Conservation (phyloP, 2,797 vertebrate species). For the Dendrocincla fuliginosa region DNA sequence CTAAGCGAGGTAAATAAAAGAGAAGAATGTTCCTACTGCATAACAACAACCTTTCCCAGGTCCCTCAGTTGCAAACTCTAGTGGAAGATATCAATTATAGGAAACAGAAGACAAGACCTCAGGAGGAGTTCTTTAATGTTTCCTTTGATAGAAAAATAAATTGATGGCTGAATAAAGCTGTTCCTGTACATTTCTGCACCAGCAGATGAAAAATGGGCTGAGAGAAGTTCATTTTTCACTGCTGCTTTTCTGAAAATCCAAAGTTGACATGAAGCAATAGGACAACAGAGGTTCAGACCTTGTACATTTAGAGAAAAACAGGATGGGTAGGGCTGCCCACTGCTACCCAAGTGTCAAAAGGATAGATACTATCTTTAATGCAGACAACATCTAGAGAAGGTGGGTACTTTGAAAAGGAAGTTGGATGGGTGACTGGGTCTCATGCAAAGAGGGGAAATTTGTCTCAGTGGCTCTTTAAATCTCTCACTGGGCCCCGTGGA, state of each 20-base stretch:
- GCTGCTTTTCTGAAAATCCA: background rate
- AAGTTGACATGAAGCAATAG: background rate
- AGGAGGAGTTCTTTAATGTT: background rate
- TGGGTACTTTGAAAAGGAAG: background rate
- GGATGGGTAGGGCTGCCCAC: slow-evolving; percentile 38
- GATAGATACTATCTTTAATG: background rate
- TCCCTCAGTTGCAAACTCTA: background rate
- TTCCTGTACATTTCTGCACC: background rate
- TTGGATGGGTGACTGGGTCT: background rate
- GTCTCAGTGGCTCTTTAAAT: background rate
- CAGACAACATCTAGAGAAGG: background rate
- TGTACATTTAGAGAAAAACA: slow-evolving; percentile 33
- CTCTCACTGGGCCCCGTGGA: background rate
- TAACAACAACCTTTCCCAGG: background rate
- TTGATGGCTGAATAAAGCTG: background rate
- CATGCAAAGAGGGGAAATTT: background rate
- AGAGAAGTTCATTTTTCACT: background rate
- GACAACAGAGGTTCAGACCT: background rate
- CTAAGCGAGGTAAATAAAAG: slow-evolving; percentile 26
- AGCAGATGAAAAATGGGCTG: background rate
- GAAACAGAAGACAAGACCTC: background rate
- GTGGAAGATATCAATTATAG: background rate
- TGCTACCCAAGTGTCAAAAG: background rate
- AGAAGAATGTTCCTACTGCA: background rate
- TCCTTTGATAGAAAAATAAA: background rate